Evolutionary conservation across 2,113 vertebrate species (phyloP).

Genomic region (Syngnathoides biaculeatus): DNA sequence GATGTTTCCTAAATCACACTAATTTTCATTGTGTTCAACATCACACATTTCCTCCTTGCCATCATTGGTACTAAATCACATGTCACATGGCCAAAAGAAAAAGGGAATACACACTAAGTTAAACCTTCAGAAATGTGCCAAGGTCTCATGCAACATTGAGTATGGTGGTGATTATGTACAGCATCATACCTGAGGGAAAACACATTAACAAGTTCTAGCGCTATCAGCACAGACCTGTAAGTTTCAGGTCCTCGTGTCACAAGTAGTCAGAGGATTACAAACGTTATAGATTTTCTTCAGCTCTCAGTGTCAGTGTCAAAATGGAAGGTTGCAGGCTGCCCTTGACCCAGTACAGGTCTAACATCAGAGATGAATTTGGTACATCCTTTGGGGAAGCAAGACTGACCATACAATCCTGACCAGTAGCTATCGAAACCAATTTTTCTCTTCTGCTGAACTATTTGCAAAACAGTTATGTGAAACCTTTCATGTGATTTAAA

Average conservation of each 20-base stretch:
- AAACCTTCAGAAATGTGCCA: neutral
- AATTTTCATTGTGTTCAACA: neutral
- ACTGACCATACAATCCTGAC: neutral
- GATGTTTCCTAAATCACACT: no score
- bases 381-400: neutral
- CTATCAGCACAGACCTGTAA: neutral
- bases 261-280: neutral
- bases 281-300: constrained; percentile 7
- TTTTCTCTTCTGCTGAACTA: neutral
- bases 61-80: neutral
- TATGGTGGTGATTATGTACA: neutral
- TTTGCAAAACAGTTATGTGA: neutral
- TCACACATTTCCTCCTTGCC: neutral
- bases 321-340: constrained; percentile 1
- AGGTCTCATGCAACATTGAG: neutral
- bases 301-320: constrained; percentile 1
- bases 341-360: constrained; percentile 1
- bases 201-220: neutral
- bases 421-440: neutral
- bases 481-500: neutral
- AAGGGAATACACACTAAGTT: neutral
- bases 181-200: neutral
- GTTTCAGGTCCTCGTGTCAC: constrained; percentile 2
- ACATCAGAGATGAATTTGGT: neutral
- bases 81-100: neutral